Percentiles rank a stretch among this genome's conserved stretches.
phyloP scores from a whole-genome alignment of 1,140 invertebrate genomes.

The Dinoponera quadriceps region DNA sequence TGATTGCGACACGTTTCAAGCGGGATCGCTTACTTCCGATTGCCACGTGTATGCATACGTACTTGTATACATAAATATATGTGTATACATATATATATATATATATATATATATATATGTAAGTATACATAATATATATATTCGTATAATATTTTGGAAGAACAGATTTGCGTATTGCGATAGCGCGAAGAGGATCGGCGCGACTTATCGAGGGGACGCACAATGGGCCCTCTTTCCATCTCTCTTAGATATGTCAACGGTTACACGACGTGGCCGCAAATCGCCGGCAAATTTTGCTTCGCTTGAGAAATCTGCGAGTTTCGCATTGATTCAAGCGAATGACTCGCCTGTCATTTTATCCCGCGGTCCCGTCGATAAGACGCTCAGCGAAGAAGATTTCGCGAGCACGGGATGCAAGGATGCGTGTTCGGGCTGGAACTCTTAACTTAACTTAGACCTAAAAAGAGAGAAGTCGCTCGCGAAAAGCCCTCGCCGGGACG shows the following conservation, averaged over 20 bases:
- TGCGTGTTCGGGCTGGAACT: constrained; percentile 28
- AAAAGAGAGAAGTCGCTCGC: constrained; percentile 27
- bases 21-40: constrained; percentile 49
- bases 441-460: constrained; percentile 52
- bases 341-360: not conserved
- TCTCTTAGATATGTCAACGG: not conserved
- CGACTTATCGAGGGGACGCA: constrained; percentile 72
- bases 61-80: constrained; percentile 71
- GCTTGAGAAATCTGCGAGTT: too few species aligned
- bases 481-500: constrained; percentile 6
- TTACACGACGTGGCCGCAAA: too few species aligned
- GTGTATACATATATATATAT: constrained; percentile 71
- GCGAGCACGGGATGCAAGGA: constrained; percentile 53
- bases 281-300: too few species aligned
- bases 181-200: constrained; percentile 68
- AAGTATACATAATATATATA: constrained; percentile 35
- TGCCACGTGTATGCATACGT: constrained; percentile 62
- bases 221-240: constrained; percentile 1
- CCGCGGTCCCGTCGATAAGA: constrained; percentile 63
- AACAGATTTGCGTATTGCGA: constrained; percentile 83
- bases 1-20: constrained; percentile 5
- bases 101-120: constrained; percentile 66
- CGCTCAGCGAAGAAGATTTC: constrained; percentile 61
- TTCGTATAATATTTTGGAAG: constrained; percentile 80
- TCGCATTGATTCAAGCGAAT: too few species aligned